Evolutionary conservation across 2,888 invertebrate genomes (phyloP).

Genomic region (Psylliodes chrysocephalus): DNA sequence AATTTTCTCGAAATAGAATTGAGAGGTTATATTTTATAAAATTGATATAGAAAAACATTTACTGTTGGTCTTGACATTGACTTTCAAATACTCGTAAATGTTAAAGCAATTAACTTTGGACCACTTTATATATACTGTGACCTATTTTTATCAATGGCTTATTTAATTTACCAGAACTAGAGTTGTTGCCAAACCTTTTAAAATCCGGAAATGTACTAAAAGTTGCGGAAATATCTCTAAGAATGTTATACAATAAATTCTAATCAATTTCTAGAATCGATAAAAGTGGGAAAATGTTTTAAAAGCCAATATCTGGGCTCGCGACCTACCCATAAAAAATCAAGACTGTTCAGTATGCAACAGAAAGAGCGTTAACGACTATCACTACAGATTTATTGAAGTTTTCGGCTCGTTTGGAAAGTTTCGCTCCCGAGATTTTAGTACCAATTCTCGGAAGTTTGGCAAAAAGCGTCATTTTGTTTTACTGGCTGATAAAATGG

Average conservation of each 20-base stretch:
- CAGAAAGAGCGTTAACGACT: conserved; percentile 55
- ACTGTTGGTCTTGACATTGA: too few relatives aligned
- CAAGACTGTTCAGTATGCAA: conserved; percentile 57
- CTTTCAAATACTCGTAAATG: too few relatives aligned
- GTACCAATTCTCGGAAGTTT: conserved; percentile 45
- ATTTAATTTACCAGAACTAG: too few relatives aligned
- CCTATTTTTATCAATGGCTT: too few relatives aligned
- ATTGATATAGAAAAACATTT: too few relatives aligned
- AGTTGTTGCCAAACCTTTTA: too few relatives aligned
- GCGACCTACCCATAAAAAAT: conserved; percentile 53
- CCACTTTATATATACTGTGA: too few relatives aligned
- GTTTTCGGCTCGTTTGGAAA: conserved; percentile 48
- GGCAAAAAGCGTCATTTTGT: conserved; percentile 45
- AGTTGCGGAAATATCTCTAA: too few relatives aligned
- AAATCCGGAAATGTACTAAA: too few relatives aligned
- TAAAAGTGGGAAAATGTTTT: conserved; percentile 33
- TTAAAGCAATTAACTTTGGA: too few relatives aligned
- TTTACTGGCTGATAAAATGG: conserved; percentile 46
- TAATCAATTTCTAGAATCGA: conserved; percentile 43
- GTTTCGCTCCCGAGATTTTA: conserved; percentile 48
- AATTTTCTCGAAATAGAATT: too few relatives aligned
- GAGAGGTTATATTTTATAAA: too few relatives aligned
- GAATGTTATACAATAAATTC: conserved; percentile 39
- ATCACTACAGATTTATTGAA: conserved; percentile 56
- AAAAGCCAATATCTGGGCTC: conserved; percentile 39